Evolutionary conservation across 2,888 invertebrate species (phyloP).

Genomic region (Spodoptera littoralis): DNA sequence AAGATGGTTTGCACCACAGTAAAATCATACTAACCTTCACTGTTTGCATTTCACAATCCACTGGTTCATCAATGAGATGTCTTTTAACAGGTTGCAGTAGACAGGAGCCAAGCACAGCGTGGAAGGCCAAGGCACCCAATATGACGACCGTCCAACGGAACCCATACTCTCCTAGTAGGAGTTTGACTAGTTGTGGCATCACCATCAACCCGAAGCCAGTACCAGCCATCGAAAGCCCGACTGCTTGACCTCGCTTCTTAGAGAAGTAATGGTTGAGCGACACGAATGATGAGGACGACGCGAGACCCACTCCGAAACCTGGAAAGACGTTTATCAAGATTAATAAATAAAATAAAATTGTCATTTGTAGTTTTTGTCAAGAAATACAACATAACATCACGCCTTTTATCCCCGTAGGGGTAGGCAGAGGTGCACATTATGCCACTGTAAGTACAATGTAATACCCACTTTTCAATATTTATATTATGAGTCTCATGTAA

Average conservation of each 20-base stretch:
- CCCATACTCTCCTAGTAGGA: conserved; percentile 90
- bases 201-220: conserved; percentile 94
- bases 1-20: no score
- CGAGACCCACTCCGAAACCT: conserved; percentile 94
- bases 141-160: conserved; percentile 92
- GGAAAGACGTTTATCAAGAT: conserved; percentile 55
- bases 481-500: no score
- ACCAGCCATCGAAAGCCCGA: conserved; percentile 94
- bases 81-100: conserved; percentile 92
- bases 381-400: no score
- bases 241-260: conserved; percentile 93
- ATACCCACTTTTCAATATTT: no score
- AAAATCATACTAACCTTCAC: conserved; percentile 72
- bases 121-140: conserved; percentile 91
- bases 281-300: conserved; percentile 93
- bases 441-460: no score
- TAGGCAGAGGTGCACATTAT: no score
- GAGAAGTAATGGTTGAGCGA: conserved; percentile 93
- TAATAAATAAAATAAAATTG: background rate
- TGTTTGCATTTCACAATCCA: conserved; percentile 86
- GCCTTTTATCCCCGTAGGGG: no score
- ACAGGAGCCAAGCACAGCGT: conserved; percentile 91
- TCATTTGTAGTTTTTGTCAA: no score
- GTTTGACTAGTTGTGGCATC: conserved; percentile 92
- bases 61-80: conserved; percentile 90